These are phyloP conservation scores for Acrossocheilus wenchowensis DNA, from an alignment of 2,797 vertebrate species.

Conservation along the genomic window DNA sequence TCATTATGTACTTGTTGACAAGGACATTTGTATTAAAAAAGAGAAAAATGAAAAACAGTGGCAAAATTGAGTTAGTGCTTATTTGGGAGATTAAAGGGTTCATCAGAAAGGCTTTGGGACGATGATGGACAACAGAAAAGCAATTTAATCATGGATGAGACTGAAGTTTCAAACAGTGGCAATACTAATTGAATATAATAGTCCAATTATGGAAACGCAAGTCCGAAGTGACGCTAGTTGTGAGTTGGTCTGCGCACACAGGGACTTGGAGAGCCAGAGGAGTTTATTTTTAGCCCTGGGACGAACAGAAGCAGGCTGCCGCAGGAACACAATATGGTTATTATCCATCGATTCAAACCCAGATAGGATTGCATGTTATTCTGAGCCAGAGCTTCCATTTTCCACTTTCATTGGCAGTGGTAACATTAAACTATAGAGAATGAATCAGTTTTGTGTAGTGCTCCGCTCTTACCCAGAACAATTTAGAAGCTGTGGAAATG, in stretches of 20 bases:
- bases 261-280: slow-evolving; percentile 22
- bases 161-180: slow-evolving; percentile 27
- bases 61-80: slow-evolving; percentile 27
- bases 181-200: slow-evolving; percentile 43
- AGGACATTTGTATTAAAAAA: slow-evolving; percentile 30
- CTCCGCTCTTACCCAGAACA: background rate
- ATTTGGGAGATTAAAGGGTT: slow-evolving; percentile 47
- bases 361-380: slow-evolving; percentile 24
- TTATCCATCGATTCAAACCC: slow-evolving; percentile 41
- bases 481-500: slow-evolving; percentile 5
- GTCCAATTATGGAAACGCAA: slow-evolving; percentile 40
- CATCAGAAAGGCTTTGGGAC: slow-evolving; percentile 12
- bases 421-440: slow-evolving; percentile 31
- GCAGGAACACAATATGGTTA: slow-evolving; percentile 35
- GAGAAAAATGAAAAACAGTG: slow-evolving; percentile 21
- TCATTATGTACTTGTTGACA: slow-evolving; percentile 25
- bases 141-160: slow-evolving; percentile 34
- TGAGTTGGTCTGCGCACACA: slow-evolving; percentile 26
- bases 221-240: slow-evolving; percentile 23
- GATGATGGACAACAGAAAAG: slow-evolving; percentile 38
- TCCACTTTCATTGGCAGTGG: background rate
- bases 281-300: slow-evolving; percentile 33
- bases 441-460: slow-evolving; percentile 23
- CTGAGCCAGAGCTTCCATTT: slow-evolving; percentile 20
- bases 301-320: slow-evolving; percentile 18